A percentile compares a stretch with the other conserved stretches of the same genome.
Evolutionary conservation across 1,140 invertebrate species (phyloP).

Genomic region (Wasmannia auropunctata): DNA sequence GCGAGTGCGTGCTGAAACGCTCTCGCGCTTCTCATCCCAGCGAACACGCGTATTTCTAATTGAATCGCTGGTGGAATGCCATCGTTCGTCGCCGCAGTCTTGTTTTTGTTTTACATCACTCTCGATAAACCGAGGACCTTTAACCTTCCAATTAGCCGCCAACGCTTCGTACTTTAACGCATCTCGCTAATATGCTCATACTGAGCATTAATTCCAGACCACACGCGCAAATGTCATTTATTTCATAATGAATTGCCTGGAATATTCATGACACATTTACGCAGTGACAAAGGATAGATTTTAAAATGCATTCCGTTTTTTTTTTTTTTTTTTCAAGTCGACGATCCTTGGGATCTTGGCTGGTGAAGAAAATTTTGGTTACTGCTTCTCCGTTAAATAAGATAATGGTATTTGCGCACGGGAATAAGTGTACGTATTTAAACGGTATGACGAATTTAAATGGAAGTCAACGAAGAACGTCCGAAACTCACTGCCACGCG

Average conservation of each 20-base stretch:
- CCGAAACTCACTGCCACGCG: slow-evolving; percentile 36
- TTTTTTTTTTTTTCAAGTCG: neutral
- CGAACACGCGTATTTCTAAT: slow-evolving; percentile 57
- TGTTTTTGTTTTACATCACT: neutral
- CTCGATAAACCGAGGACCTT: neutral
- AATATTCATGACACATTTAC: neutral
- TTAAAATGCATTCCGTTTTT: neutral
- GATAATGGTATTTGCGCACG: slow-evolving; percentile 48
- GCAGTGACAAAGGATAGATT: neutral
- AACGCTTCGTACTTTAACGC: neutral
- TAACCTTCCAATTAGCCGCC: neutral
- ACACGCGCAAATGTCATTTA: neutral
- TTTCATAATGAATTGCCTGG: neutral
- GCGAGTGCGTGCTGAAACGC: slow-evolving; percentile 54
- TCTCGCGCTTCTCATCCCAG: slow-evolving; percentile 45
- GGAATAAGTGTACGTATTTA: slow-evolving; percentile 31
- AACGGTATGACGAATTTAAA: slow-evolving; percentile 57
- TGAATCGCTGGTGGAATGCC: slow-evolving; percentile 47
- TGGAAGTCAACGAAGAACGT: slow-evolving; percentile 58
- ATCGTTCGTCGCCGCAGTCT: slow-evolving; percentile 50
- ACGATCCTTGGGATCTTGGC: neutral
- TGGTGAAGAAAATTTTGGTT: slow-evolving; percentile 12
- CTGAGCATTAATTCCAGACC: neutral
- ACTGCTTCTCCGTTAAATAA: neutral
- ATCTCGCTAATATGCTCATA: neutral